A percentile compares a stretch with the other conserved stretches of the same genome.
phyloP scores from a whole-genome alignment of 2,888 invertebrate species.

The Pristionchus entomophagus region DNA sequence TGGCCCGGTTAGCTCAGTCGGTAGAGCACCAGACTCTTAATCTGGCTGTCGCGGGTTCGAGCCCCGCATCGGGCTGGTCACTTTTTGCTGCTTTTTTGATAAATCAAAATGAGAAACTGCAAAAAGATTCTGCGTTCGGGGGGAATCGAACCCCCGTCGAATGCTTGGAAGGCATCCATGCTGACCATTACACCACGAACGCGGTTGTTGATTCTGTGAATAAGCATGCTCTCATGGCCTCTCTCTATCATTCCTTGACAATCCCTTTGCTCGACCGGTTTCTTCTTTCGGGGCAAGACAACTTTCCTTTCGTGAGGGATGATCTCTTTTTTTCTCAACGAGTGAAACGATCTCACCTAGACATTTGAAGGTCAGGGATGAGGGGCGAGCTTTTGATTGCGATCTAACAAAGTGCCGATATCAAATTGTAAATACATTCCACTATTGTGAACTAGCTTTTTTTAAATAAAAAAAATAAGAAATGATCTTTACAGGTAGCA shows the following conservation, averaged over 20 bases:
- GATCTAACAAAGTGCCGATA: too few species aligned
- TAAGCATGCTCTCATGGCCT: neutral
- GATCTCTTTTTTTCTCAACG: neutral
- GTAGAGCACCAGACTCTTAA: constrained; percentile 64
- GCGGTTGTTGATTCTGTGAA: constrained; percentile 16
- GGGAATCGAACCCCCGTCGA: constrained; percentile 61
- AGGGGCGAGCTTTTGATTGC: too few species aligned
- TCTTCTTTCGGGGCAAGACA: neutral
- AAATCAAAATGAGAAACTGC: neutral
- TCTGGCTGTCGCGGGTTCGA: constrained; percentile 71
- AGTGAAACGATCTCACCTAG: neutral
- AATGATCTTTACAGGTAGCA: neutral
- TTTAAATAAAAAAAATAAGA: neutral
- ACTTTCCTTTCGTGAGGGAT: too few species aligned
- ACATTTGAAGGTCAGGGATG: neutral
- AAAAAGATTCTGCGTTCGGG: constrained; percentile 54
- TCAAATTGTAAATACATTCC: neutral
- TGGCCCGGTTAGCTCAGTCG: constrained; percentile 46
- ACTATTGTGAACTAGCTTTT: too few species aligned
- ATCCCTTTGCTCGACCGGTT: constrained; percentile 5
- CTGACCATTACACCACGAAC: constrained; percentile 61
- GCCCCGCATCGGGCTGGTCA: constrained; percentile 68
- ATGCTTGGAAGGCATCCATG: constrained; percentile 62
- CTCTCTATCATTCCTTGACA: neutral
- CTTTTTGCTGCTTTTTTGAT: neutral